Evolutionary conservation across 2,888 invertebrate species (phyloP), one percentile per base, ranked within the genome.

Genomic region (Oscheius sp.): DNA sequence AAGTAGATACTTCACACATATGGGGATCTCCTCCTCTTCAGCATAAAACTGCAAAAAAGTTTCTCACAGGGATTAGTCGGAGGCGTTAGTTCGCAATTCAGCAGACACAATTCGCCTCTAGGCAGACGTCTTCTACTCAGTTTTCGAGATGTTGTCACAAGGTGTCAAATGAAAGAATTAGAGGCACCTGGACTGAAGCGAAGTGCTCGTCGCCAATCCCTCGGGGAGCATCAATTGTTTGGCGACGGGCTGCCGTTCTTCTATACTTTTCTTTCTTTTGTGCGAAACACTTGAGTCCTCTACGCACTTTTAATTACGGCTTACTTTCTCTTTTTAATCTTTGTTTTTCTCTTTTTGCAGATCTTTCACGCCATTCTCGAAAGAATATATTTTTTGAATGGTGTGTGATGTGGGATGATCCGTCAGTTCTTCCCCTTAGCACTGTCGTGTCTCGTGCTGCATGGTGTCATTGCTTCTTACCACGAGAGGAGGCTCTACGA

Each of bases 401-500:
- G 59, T 59, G 28, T 59, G 59, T 59, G 59, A 59, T 59, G 59
- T 59, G 59, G 59, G 59, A 59, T 59, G 59, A 24, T 47, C 49
- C 24, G 50, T 62, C 66, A 26, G 36, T 28, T 56, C 45, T 51
- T 63, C 44, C n/a, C 26, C 30, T 65, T 68, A 66, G 68, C 69
- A 59, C 68, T 64, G 67, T 72, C 68, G 41, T 51, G 59, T 63
- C 67, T 44, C 61, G 62, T 66, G 20, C 57, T 68, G 47, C 62
- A 62, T 38, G 57, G 66, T 49, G 66, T 47, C 57, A 36, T 62
- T 20, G 50, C 51, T 20, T 81, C 74, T 41, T 73, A 73, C 57
- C 77, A 81, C 68, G 82, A 82, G 66, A 71, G 83, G 14, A 50
- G 80, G 20, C 70, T 82, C 41, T 83, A 83, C 68, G 82, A 83